A percentile compares a stretch with the other conserved stretches of the same genome.
Evolutionary conservation across 2,797 vertebrate genomes (phyloP).

Genomic region (Rhincodon typus): DNA sequence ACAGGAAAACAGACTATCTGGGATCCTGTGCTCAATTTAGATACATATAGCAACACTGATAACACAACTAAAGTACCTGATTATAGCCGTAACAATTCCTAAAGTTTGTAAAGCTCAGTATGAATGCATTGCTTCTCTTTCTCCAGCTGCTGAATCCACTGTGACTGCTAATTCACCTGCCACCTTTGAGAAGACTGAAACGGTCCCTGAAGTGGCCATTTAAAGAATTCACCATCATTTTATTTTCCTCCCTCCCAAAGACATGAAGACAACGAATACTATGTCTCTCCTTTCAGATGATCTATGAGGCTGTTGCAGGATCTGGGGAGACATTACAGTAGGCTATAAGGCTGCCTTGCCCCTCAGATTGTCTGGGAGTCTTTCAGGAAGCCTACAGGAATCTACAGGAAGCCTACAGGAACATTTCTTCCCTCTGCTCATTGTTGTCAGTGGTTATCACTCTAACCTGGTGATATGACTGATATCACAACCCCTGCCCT

Average conservation of each 20-base stretch:
- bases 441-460: background rate
- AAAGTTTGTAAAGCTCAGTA: too few species aligned
- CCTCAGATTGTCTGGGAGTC: background rate
- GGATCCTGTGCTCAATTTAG: too few species aligned
- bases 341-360: too few species aligned
- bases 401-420: background rate
- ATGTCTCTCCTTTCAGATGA: background rate
- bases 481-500: background rate
- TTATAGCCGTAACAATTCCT: too few species aligned
- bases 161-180: background rate
- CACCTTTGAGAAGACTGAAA: background rate
- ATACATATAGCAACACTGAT: too few species aligned
- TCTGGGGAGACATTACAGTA: background rate
- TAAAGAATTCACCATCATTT: background rate
- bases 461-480: background rate
- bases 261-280: background rate
- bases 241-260: background rate
- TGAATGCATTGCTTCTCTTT: background rate
- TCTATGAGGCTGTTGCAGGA: background rate
- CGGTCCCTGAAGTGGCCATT: background rate
- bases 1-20: background rate
- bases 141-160: background rate
- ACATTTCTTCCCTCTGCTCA: background rate
- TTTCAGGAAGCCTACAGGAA: background rate
- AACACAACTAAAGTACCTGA: too few species aligned